A percentile compares a stretch with the other conserved stretches of the same genome.
phyloP scores from a whole-genome alignment of 92 coral and sea anemone species.

The Epizoanthus scotinus region DNA sequence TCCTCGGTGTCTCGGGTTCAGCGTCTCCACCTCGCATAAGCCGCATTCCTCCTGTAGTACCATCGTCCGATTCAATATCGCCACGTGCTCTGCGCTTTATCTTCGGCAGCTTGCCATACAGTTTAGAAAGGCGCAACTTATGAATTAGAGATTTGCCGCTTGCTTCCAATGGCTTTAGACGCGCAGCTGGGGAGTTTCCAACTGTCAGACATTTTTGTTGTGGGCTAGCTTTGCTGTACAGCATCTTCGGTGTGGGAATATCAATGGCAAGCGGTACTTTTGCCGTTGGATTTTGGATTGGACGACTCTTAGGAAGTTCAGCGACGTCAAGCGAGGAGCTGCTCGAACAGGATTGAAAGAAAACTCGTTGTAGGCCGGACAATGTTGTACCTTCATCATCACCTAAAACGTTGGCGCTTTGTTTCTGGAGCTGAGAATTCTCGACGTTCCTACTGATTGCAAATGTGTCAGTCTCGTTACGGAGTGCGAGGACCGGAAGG shows the following conservation, averaged over 20 bases:
- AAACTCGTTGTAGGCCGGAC: not conserved
- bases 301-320: not conserved
- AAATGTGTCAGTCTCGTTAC: not conserved
- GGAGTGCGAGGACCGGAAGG: not conserved
- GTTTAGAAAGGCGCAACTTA: slow-evolving; percentile 1
- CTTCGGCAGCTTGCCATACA: not conserved
- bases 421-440: not conserved
- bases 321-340: not conserved
- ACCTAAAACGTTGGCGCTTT: not conserved
- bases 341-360: not conserved
- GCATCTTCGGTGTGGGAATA: too few relatives aligned
- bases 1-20: not conserved
- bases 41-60: not conserved
- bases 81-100: not conserved
- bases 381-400: not conserved
- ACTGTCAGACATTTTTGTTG: too few relatives aligned
- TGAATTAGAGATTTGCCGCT: not conserved
- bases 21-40: slow-evolving; percentile 4
- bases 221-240: too few relatives aligned
- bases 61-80: not conserved
- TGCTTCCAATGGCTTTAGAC: too few relatives aligned
- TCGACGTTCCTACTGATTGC: too few relatives aligned
- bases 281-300: too few relatives aligned
- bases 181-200: too few relatives aligned
- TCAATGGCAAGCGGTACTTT: too few relatives aligned